phyloP scores from a whole-genome alignment of 2,113 vertebrate species.

The Marmota flaviventris region DNA sequence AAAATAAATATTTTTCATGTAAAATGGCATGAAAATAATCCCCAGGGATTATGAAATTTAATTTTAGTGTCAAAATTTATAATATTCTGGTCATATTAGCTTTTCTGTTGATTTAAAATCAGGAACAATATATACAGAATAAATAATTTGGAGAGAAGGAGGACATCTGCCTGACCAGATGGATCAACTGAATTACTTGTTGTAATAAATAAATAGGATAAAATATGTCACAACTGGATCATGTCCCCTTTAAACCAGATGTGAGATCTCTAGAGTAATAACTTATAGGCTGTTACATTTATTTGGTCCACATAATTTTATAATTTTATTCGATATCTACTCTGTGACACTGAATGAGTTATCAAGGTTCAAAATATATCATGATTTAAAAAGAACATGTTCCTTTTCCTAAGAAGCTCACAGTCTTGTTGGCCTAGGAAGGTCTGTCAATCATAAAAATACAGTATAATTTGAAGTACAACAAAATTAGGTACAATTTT shows the following conservation, averaged over 20 bases:
- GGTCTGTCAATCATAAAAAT: background rate
- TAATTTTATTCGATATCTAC: background rate
- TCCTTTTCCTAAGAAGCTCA: background rate
- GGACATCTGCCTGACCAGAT: background rate
- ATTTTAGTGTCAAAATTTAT: background rate
- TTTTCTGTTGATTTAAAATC: constrained; percentile 19
- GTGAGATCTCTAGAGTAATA: background rate
- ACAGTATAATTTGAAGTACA: background rate
- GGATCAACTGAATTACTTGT: background rate
- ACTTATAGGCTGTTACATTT: background rate
- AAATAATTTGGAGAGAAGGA: background rate
- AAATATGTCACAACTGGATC: background rate
- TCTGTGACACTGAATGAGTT: background rate
- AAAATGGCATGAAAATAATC: background rate
- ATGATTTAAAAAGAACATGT: background rate
- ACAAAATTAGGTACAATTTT: background rate
- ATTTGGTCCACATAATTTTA: background rate
- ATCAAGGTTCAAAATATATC: background rate
- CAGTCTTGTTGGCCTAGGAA: background rate
- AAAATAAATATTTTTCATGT: background rate
- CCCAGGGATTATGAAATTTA: background rate
- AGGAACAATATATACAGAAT: background rate
- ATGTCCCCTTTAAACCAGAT: background rate
- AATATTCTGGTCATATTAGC: background rate
- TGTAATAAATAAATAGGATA: background rate